A percentile compares a stretch with the other conserved stretches of the same genome.
Conservation (phyloP, 2,797 vertebrate species). For the Gorsachius magnificus region DNA sequence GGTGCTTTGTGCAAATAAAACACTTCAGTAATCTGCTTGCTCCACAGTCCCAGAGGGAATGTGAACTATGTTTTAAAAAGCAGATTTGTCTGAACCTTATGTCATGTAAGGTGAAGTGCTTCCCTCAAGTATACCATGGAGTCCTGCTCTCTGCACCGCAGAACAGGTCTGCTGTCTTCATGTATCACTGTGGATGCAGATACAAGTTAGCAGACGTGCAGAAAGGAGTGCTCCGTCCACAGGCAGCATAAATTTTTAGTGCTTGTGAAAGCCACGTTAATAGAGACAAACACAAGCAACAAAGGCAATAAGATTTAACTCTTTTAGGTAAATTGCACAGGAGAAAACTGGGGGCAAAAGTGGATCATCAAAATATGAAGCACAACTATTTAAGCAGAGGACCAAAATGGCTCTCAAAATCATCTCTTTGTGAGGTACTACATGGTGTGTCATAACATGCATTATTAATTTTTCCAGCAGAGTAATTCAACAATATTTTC, state of each 20-base stretch:
- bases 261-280: neutral
- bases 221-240: neutral
- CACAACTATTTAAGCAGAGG: neutral
- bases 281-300: neutral
- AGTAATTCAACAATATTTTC: slow-evolving; percentile 8
- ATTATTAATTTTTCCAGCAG: slow-evolving; percentile 19
- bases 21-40: neutral
- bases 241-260: neutral
- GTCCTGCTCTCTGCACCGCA: neutral
- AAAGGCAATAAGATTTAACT: neutral
- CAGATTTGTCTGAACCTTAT: neutral
- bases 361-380: neutral
- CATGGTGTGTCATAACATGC: neutral
- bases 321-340: neutral
- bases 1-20: neutral
- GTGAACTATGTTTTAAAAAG: neutral
- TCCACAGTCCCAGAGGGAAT: neutral
- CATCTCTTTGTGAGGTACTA: neutral
- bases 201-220: neutral
- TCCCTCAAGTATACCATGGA: neutral
- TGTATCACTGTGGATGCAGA: neutral
- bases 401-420: neutral
- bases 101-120: neutral
- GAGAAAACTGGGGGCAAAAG: neutral
- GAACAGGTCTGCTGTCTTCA: neutral